Evolutionary conservation across 2,888 invertebrate genomes (phyloP).

Genomic region (Cephonodes hylas): DNA sequence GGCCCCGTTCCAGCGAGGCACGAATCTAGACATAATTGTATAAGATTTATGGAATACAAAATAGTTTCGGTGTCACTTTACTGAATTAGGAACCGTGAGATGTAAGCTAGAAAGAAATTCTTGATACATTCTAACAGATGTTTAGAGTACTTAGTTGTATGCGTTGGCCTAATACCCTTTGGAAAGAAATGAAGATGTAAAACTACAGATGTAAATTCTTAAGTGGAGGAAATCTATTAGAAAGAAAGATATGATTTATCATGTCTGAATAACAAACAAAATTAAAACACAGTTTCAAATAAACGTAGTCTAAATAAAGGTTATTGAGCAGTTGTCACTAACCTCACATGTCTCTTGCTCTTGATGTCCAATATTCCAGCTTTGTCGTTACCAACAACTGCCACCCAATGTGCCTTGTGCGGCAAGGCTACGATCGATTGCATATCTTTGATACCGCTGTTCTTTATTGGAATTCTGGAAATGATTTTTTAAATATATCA

Average conservation of each 20-base stretch:
- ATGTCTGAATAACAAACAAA: too few species aligned
- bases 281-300: too few species aligned
- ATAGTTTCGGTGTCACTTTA: not conserved
- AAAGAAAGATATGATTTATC: too few species aligned
- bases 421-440: constrained; percentile 89
- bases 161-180: too few species aligned
- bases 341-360: constrained; percentile 91
- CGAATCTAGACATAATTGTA: too few species aligned
- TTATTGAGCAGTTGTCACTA: constrained; percentile 11
- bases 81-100: not conserved
- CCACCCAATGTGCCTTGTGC: constrained; percentile 91
- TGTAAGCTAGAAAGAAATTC: not conserved
- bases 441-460: constrained; percentile 84
- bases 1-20: constrained; percentile 95
- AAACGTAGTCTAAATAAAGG: too few species aligned
- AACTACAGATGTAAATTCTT: too few species aligned
- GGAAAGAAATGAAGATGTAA: too few species aligned
- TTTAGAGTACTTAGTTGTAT: too few species aligned
- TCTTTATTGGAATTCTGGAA: constrained; percentile 72
- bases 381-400: constrained; percentile 94
- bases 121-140: too few species aligned
- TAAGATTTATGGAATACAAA: not conserved
- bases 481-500: too few species aligned
- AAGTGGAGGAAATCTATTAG: too few species aligned
- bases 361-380: constrained; percentile 94